These are phyloP conservation scores for Noctilio leporinus DNA, from an alignment of 2,113 vertebrate genomes.

Conservation along the genomic window DNA sequence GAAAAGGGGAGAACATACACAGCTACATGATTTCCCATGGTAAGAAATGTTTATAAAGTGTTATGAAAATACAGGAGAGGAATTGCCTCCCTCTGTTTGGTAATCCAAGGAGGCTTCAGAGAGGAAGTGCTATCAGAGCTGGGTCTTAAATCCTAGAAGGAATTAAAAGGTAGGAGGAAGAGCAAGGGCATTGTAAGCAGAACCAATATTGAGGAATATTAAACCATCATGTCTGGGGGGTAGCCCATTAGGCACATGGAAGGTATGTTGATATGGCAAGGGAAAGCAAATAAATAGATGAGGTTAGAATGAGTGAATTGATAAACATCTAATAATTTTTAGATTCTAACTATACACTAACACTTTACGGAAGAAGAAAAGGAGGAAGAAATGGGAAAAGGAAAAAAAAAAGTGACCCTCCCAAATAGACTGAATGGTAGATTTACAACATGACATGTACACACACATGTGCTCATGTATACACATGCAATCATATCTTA, in stretches of 20 bases:
- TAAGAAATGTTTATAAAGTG: background rate
- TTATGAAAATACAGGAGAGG: background rate
- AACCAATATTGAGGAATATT: background rate
- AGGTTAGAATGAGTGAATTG: background rate
- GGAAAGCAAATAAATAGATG: background rate
- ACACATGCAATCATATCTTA: background rate
- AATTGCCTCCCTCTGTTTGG: background rate
- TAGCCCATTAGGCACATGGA: too few species aligned
- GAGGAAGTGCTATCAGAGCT: background rate
- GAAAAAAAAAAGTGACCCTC: background rate
- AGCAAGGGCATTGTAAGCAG: background rate
- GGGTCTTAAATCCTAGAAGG: background rate
- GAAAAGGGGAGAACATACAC: rapidly evolving
- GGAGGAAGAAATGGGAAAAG: rapidly evolving
- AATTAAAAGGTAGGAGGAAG: background rate
- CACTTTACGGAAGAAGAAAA: background rate
- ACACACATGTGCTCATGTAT: background rate
- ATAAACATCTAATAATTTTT: background rate
- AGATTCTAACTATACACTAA: background rate
- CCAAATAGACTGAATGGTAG: background rate
- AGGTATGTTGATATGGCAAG: background rate
- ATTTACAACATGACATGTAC: background rate
- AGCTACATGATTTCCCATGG: background rate
- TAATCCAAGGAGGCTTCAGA: background rate
- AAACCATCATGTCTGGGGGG: background rate